Evolutionary conservation across 1,140 invertebrate species (phyloP).

Genomic region (Radopholus similis): DNA sequence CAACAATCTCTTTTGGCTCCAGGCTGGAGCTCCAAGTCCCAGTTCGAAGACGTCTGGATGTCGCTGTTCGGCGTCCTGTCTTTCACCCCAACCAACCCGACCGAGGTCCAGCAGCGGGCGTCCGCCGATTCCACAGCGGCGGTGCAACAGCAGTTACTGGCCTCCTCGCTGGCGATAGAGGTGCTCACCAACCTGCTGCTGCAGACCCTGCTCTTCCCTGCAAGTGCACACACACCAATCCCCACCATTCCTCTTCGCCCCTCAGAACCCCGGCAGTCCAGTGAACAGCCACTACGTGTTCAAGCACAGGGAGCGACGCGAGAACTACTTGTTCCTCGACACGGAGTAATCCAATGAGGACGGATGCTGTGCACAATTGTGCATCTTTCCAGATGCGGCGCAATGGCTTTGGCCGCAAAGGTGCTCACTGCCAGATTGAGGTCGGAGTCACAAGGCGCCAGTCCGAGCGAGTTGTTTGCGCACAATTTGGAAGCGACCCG

Average conservation of each 20-base stretch:
- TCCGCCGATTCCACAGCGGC: background rate
- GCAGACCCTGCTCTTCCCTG: constrained; percentile 32
- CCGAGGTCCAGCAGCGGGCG: constrained; percentile 7
- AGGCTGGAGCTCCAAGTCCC: constrained; percentile 29
- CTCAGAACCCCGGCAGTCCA: constrained; percentile 34
- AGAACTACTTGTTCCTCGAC: constrained; percentile 35
- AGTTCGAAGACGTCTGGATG: constrained; percentile 48
- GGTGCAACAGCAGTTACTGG: constrained; percentile 30
- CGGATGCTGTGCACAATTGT: background rate
- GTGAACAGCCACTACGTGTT: constrained; percentile 30
- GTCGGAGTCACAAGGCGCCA: background rate
- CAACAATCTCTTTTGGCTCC: background rate
- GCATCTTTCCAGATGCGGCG: constrained; percentile 7
- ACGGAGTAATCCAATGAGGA: constrained; percentile 21
- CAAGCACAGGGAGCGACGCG: constrained; percentile 30
- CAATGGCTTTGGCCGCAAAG: constrained; percentile 17
- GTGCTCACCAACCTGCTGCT: constrained; percentile 27
- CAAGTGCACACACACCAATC: background rate
- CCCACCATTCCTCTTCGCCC: background rate
- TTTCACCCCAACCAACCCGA: constrained; percentile 31
- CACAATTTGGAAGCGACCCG: constrained; percentile 2
- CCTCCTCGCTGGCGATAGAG: constrained; percentile 34
- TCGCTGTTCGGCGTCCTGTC: constrained; percentile 45
- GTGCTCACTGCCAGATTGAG: background rate
- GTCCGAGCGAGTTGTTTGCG: background rate